phyloP scores from a whole-genome alignment of 1,140 invertebrate species.

The Dendrolimus punctatus region DNA sequence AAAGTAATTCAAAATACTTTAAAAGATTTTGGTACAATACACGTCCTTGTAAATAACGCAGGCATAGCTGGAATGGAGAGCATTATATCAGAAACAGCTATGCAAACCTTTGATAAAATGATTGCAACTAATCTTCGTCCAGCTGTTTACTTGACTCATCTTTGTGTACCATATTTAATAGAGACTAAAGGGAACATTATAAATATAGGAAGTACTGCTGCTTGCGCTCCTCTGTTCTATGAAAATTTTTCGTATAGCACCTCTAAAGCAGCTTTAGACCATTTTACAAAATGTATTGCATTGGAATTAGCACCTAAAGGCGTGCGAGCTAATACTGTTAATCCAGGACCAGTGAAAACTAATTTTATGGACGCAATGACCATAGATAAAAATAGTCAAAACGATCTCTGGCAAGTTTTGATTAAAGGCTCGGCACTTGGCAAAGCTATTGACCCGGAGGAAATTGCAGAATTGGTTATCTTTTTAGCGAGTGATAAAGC shows the following conservation, averaged over 20 bases:
- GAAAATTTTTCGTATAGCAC: constrained; percentile 4
- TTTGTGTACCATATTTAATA: constrained; percentile 12
- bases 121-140: constrained; percentile 6
- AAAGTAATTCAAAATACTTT: constrained; percentile 73
- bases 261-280: constrained; percentile 80
- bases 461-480: constrained; percentile 74
- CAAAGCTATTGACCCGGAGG: constrained; percentile 77
- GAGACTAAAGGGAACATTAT: constrained; percentile 20
- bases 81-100: constrained; percentile 45
- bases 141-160: constrained; percentile 7
- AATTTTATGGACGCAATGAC: constrained; percentile 5
- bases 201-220: constrained; percentile 17
- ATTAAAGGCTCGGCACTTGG: constrained; percentile 72
- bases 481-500: constrained; percentile 83
- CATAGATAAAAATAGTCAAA: no score
- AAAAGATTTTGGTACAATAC: constrained; percentile 72
- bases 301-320: constrained; percentile 78
- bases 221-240: neutral
- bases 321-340: constrained; percentile 81
- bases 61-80: constrained; percentile 77
- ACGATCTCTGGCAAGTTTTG: neutral
- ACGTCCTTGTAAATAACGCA: constrained; percentile 82
- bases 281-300: constrained; percentile 79
- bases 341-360: constrained; percentile 69
- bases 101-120: constrained; percentile 5